These are phyloP conservation scores for Empidonax alnorum DNA, from an alignment of 2,113 vertebrate species.

Conservation along the genomic window DNA sequence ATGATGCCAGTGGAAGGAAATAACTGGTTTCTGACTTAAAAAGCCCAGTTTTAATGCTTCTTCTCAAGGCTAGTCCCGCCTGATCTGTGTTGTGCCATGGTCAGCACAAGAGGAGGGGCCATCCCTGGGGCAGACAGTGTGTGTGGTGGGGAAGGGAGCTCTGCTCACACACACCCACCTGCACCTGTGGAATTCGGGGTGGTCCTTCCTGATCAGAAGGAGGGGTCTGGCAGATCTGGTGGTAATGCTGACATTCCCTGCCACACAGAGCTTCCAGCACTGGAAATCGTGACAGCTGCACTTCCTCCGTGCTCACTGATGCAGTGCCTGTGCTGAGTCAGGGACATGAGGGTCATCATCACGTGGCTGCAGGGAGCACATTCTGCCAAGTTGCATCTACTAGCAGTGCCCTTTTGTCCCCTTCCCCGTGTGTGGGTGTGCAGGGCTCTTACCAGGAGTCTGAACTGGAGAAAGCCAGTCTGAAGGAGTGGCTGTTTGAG, in stretches of 20 bases:
- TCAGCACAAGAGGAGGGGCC: not conserved
- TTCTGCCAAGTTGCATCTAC: not conserved
- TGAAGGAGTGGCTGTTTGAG: not conserved
- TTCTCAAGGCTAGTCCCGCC: fast-evolving
- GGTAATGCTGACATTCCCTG: not conserved
- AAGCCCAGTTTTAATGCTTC: not conserved
- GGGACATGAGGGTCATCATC: not conserved
- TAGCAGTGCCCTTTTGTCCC: not conserved
- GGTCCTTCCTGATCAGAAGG: not conserved
- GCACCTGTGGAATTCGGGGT: not conserved
- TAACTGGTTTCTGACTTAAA: not conserved
- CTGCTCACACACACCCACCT: not conserved
- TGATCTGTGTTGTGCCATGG: not conserved
- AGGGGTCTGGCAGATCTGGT: not conserved
- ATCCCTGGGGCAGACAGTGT: not conserved
- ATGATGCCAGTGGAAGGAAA: not conserved
- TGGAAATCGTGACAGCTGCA: not conserved
- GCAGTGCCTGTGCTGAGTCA: not conserved
- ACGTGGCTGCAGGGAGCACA: not conserved
- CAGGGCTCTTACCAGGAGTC: not conserved
- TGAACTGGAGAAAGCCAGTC: not conserved
- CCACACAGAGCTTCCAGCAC: fast-evolving
- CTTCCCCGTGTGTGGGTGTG: not conserved
- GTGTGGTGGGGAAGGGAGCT: fast-evolving
- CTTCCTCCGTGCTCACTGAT: not conserved